Percentiles rank a stretch among this genome's conserved stretches.
phyloP scores from a whole-genome alignment of 2,113 vertebrate species.

The Callipepla squamata region DNA sequence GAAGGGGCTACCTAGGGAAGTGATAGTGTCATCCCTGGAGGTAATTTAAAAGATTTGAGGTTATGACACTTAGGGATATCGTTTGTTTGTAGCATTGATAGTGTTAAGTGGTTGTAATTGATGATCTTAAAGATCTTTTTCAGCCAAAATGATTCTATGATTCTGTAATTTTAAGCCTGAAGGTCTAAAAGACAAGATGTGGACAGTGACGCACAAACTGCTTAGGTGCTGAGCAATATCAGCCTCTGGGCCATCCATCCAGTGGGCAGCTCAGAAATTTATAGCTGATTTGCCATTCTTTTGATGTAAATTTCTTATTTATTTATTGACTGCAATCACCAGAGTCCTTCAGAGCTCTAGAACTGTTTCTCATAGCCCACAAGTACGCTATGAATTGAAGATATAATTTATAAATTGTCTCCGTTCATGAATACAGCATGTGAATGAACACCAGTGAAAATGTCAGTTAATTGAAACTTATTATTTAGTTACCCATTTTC shows the following conservation, averaged over 20 bases:
- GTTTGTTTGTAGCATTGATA: not conserved
- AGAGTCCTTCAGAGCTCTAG: not conserved
- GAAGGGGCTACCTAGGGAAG: not conserved
- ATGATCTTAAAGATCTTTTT: not conserved
- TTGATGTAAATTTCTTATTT: not conserved
- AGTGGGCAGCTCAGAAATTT: not conserved
- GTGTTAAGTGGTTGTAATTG: not conserved
- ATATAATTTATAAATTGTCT: not conserved
- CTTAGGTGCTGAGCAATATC: not conserved
- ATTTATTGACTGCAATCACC: not conserved
- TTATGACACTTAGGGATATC: not conserved
- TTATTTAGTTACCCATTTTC: not conserved
- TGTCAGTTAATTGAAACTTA: not conserved
- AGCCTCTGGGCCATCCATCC: not conserved
- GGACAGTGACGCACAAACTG: not conserved
- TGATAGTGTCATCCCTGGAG: not conserved
- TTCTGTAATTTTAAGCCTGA: not conserved
- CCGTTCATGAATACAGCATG: not conserved
- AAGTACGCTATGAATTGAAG: not conserved
- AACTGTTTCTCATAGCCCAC: not conserved
- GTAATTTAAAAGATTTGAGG: not conserved
- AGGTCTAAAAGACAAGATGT: not conserved
- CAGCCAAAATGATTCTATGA: not conserved
- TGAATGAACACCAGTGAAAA: not conserved
- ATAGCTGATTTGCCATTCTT: not conserved